Evolutionary conservation across 2,797 vertebrate species (phyloP), one percentile per base, ranked within the genome.

Genomic region (Cuculus canorus): DNA sequence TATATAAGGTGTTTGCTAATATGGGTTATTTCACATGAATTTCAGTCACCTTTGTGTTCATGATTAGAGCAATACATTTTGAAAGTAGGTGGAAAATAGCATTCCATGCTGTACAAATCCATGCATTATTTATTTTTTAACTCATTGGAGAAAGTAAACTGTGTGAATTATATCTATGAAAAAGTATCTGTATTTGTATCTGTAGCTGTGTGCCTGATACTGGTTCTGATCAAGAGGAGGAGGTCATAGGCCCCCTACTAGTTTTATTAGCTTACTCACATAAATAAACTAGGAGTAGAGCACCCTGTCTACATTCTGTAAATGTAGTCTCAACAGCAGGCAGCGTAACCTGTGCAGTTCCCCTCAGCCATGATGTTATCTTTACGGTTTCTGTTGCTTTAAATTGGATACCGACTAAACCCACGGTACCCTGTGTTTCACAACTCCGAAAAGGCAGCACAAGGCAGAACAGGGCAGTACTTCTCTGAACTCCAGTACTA

Each of bases 361-460:
- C 13, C 17, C 37, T 70, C 32, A 28, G 43, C 43, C 39, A 7
- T 37, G 25, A 32, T 4, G 4, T 45, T 9, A 5, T 15, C 41
- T 72, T 45, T 41, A 45, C 17, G 5, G 52, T 27, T 63, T 61
- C 68, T 57, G 7, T 5, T 59, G 27, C 39, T 59, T 86, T 70
- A 25, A 33, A 11, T 11, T 16, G 10, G 17, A 15, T 32, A 18
- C 13, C 43, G 77, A 57, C 35, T 56, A 79, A 81, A n/a, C 13
- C 4, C 33, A 24, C 22, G 50, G 16, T 10, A 24, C 17, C 13
- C 18, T 35, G 22, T 10, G 73, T 88, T 54, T 25, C 47, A 13
- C 18, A 47, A 1, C 28, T 57, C 43, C 52, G n/a, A 7, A 79
- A 54, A 0, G 0, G 7, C 24, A 4, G 0, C n/a, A 41, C 16